A percentile compares a stretch with the other conserved stretches of the same genome.
Evolutionary conservation across 2,888 invertebrate species (phyloP).

Genomic region (Ryuthela nishihirai): DNA sequence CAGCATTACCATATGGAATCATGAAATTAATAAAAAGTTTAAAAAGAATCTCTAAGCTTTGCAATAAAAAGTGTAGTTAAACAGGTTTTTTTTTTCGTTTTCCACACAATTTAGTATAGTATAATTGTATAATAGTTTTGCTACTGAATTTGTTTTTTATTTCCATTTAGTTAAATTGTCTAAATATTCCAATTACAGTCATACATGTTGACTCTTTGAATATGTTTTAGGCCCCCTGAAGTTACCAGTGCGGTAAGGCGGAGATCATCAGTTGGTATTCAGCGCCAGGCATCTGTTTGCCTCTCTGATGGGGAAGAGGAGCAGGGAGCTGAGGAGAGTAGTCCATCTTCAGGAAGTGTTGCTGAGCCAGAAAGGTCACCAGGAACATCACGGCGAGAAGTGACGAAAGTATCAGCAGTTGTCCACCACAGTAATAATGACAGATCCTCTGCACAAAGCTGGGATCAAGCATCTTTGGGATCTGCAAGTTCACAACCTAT

Average conservation of each 20-base stretch:
- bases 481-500: constrained; percentile 34
- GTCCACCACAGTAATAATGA: constrained; percentile 34
- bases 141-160: too few species aligned
- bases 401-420: constrained; percentile 32
- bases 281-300: constrained; percentile 39
- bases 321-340: constrained; percentile 12
- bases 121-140: too few species aligned
- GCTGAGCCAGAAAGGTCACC: constrained; percentile 18
- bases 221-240: constrained; percentile 26
- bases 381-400: constrained; percentile 13
- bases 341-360: constrained; percentile 6
- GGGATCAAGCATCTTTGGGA: constrained; percentile 33
- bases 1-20: too few species aligned
- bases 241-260: constrained; percentile 33
- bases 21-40: too few species aligned
- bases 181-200: too few species aligned
- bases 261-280: constrained; percentile 35
- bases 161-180: too few species aligned
- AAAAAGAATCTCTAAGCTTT: too few species aligned
- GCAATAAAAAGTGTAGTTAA: too few species aligned
- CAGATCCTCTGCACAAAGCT: constrained; percentile 24
- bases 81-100: too few species aligned
- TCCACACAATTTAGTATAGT: too few species aligned
- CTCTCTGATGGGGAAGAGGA: constrained; percentile 39
- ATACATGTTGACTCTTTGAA: background rate